phyloP scores from a whole-genome alignment of 2,797 vertebrate species.

The Lepilemur septentrionalis region DNA sequence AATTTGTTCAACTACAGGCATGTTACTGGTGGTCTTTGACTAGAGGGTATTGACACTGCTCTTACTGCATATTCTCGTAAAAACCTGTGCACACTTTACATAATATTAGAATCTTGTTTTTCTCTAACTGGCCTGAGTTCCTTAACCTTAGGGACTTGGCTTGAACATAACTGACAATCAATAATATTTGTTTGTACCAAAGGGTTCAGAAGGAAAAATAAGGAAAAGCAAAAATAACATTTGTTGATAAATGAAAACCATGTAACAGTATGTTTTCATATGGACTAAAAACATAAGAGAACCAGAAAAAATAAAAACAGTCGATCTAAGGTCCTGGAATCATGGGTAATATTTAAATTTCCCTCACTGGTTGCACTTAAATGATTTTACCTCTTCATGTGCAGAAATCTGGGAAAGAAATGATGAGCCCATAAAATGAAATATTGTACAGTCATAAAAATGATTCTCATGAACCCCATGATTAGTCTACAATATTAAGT shows the following conservation, averaged over 20 bases:
- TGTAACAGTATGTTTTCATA: not conserved
- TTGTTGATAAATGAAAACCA: not conserved
- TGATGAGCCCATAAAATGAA: not conserved
- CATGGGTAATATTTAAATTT: constrained; percentile 4
- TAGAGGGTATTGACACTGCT: not conserved
- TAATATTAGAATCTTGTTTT: not conserved
- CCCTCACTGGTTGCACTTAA: not conserved
- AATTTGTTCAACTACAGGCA: too few species aligned
- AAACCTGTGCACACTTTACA: not conserved
- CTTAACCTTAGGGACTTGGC: not conserved
- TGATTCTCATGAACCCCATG: not conserved
- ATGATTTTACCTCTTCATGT: not conserved
- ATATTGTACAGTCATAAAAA: not conserved
- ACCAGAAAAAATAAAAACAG: not conserved
- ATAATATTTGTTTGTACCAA: not conserved
- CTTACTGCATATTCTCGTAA: not conserved
- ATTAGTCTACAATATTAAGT: not conserved
- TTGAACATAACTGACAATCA: not conserved
- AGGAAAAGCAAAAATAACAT: not conserved
- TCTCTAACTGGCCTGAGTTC: not conserved
- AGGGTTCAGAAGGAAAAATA: too few species aligned
- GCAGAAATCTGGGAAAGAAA: not conserved
- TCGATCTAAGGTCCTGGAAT: not conserved
- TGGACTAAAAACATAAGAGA: not conserved
- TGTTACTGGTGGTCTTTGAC: too few species aligned